Base-by-base conservation (phyloP, 2,888 invertebrate species). In the Bursaphelenchus okinawaensis region DNA sequence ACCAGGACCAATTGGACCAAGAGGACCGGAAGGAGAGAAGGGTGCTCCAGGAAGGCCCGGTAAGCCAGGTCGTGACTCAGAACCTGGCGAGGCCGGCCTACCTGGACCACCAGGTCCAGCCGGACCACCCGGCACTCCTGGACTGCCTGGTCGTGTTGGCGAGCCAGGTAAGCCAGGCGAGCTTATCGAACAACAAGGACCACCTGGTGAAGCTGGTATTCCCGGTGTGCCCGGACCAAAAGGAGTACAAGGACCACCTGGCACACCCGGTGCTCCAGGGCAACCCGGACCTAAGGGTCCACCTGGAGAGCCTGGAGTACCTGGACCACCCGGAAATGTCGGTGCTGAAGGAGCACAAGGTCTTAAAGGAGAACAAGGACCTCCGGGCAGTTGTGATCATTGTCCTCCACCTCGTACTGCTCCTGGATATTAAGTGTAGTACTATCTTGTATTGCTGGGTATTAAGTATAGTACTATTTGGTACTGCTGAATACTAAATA, bases 101-200 rank as follows among this genome's bases (percentile, higher is more conserved):
- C 51, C 22, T 31, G 64, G 65, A 7, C 65, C 26, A 55, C 56
- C 65, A 59, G 65, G 65, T 8, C 24, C 56, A 22, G 20, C 55
- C 9, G 65, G 65, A 23, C n/a, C 31, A 55, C 52, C 31, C 23
- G 68, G 68, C 6, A 68, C 65, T 7, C 64, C 52, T 19, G 68
- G 68, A n/a, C 68, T 54, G 3, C 72, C 72, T 26, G 70, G 70
- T 8, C 70, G 72, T n/a, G 16, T 12, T n/a, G 40, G 40, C n/a
- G 40, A 65, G 28, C 27, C 69, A n/a, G 68, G 68, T 6, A 55
- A 28, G 19, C 56, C 67, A 4, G 70, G 70, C 22, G 26, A 27
- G 52, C 55, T 64, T 22, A 27, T 62, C 28, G 62, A 56, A 19
- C 56, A 56, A 52, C 50, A 31, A 16, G 60, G 60, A 1, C 60